Evolutionary conservation across 2,797 vertebrate genomes (phyloP).

Genomic region (Bryconaethiops microstoma): DNA sequence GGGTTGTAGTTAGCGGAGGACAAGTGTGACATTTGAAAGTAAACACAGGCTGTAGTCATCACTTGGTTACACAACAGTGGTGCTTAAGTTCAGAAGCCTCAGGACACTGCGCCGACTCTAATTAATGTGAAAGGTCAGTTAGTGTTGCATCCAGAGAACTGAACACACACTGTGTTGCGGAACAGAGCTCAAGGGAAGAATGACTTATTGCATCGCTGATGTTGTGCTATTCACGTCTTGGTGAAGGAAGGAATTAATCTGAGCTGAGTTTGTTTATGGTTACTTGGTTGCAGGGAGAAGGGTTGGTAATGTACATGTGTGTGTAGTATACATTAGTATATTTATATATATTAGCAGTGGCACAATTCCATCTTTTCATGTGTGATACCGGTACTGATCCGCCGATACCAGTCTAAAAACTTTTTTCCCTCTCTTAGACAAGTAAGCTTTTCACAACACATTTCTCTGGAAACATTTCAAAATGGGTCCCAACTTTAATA

Average conservation of each 20-base stretch:
- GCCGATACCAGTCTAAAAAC: too few species aligned
- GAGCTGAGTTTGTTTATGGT: constrained; percentile 2
- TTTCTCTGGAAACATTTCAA: too few species aligned
- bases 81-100: constrained; percentile 65
- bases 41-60: constrained; percentile 65
- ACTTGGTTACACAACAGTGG: constrained; percentile 71
- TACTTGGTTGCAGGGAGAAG: not conserved
- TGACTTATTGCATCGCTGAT: constrained; percentile 49
- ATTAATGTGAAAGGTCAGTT: constrained; percentile 79
- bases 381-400: too few species aligned
- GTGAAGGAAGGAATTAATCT: constrained; percentile 24
- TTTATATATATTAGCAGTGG: too few species aligned
- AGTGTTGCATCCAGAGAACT: constrained; percentile 60
- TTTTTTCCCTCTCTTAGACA: too few species aligned
- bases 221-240: constrained; percentile 32
- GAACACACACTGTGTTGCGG: constrained; percentile 67
- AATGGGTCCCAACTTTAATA: too few species aligned
- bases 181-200: constrained; percentile 62
- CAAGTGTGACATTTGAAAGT: constrained; percentile 72
- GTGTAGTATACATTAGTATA: too few species aligned
- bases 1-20: constrained; percentile 62
- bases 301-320: too few species aligned
- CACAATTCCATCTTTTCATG: too few species aligned
- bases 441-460: too few species aligned
- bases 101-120: constrained; percentile 67